phyloP scores from a whole-genome alignment of 53 echinoderm and acorn worm genomes.

The Crossaster papposus region DNA sequence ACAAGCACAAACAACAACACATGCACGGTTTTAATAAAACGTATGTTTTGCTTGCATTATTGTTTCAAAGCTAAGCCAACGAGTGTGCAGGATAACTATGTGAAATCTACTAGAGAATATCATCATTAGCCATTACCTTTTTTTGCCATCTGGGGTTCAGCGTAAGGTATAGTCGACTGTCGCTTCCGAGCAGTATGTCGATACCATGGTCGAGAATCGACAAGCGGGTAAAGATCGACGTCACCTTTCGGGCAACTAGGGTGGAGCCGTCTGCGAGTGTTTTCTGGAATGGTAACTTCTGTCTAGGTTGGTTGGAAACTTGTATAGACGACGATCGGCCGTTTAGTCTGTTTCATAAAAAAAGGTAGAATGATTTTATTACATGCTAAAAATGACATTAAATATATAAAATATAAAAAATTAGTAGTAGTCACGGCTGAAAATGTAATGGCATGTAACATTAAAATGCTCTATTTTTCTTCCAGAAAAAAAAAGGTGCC shows the following conservation, averaged over 20 bases:
- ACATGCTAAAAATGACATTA: not conserved
- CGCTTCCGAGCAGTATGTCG: slow-evolving; percentile 39
- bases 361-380: not conserved
- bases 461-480: not conserved
- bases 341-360: slow-evolving; percentile 16
- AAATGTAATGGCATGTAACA: no score
- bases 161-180: slow-evolving; percentile 54
- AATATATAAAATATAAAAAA: no score
- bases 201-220: slow-evolving; percentile 52
- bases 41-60: no score
- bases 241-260: slow-evolving; percentile 21
- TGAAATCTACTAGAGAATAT: not conserved
- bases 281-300: slow-evolving; percentile 18
- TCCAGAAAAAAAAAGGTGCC: not conserved
- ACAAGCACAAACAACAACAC: no score
- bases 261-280: slow-evolving; percentile 8
- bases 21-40: no score
- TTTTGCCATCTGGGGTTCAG: slow-evolving; percentile 44
- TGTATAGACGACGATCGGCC: slow-evolving; percentile 27
- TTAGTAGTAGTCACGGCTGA: no score
- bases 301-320: not conserved
- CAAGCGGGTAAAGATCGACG: slow-evolving; percentile 53
- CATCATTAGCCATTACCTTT: slow-evolving; percentile 38
- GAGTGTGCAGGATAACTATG: no score
- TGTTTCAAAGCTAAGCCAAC: no score